Evolutionary conservation across 2,113 vertebrate species (phyloP), one percentile per base, ranked within the genome.

Genomic region (Mus pahari): DNA sequence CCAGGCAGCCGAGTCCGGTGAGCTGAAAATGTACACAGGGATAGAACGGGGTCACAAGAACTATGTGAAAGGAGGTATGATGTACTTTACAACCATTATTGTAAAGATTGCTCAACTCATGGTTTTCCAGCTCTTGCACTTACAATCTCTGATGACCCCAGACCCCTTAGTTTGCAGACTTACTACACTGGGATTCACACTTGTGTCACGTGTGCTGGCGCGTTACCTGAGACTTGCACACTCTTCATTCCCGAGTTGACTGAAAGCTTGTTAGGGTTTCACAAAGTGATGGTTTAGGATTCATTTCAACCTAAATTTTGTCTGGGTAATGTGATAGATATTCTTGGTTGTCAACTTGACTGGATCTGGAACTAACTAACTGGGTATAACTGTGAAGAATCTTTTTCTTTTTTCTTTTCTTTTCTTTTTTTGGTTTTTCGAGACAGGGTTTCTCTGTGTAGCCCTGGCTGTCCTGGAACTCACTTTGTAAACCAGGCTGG

Each of bases 271-370:
- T 26, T 71, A 84, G 33, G 42, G 19, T 48, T 50, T 73, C 77
- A 86, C 31, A 62, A 50, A 86, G 7, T 88, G 94, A 77, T 39
- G 4, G 20, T 24, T 50, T 79, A 36, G n/a, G n/a, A 50, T 68
- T 75, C 42, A 89, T 33, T 92, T 68, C 68, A 89, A 77, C 64
- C 33, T 77, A 55, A 50, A 17, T 9, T 92, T 94, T 91, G 22
- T 70, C 48, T 58, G 64, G 33, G 48, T 66, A 89, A 89, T 60
- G 22, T 28, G 55, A 28, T 82, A n/a, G 11, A 11, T 60, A 60
- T 4, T 60, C 26, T 82, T 60, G 55, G 79, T 39, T 82, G 12
- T 60, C 53, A 60, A 82, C 36, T 16, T 60, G 36, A 82, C 79
- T 22, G 5, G 7, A 81, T 33, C 50, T 82, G 36, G 22, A 28